Base-by-base conservation (phyloP, 2,797 vertebrate genomes). In the Leptoclinus maculatus region DNA sequence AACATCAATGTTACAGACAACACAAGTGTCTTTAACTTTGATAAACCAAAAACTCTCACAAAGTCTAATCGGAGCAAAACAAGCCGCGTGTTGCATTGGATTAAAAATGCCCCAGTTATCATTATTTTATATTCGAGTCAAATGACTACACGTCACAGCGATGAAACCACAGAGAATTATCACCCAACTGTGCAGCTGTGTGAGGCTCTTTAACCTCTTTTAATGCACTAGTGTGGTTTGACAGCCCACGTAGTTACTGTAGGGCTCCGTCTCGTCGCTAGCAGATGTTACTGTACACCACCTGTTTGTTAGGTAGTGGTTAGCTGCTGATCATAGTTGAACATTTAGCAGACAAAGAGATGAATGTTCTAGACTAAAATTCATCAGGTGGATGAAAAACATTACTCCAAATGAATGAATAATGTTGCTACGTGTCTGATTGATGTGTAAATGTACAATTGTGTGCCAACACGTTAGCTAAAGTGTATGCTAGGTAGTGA, bases 101-200 rank as follows among this genome's bases (percentile, higher is more conserved):
- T 84, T 78, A 21, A 5, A 29, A 9, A 7, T 43, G 64, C 41
- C 72, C 72, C 59, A 58, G 53, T 70, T 66, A 21, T 23, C 41
- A 34, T 43, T 32, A 7, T 57, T 66, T 73, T 19, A n/a, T 66
- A 25, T 32, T 12, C 56, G 66, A 74, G 64, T 77, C 34, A 68
- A 54, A 63, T 27, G 25, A 36, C 19, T 29, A 0, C 7, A 21
- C 34, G 13, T 45, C 27, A 13, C 4, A 41, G 36, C 36, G 21
- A 39, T 53, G 59, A 76, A 83, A 85, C 85, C 82, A 64, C 83
- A 76, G 67, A 69, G 43, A 32, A 2, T 14, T 34, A 8, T 67
- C 29, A 45, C 8, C 12, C 21, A 5, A 1, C 21, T 68, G 14
- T 69, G 74, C 74, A 86, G 51, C 62, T 85, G 49, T 12, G 19